Evolutionary conservation across 1,140 invertebrate species (phyloP).

Genomic region (Archivesica marissinica): DNA sequence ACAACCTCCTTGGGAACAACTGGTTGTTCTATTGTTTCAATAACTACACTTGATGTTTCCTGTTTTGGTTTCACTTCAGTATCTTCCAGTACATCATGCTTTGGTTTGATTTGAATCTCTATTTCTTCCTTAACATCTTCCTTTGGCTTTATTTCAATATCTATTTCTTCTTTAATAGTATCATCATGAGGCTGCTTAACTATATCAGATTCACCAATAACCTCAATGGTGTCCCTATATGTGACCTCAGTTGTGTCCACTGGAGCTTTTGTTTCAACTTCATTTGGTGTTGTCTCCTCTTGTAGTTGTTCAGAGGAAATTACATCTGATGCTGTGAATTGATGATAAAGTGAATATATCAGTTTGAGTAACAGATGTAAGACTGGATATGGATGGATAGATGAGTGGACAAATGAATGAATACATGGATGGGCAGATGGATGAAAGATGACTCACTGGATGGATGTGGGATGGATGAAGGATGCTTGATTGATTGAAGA

Average conservation of each 20-base stretch:
- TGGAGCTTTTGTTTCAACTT: conserved; percentile 22
- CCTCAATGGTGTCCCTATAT: conserved; percentile 41
- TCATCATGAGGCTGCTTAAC: conserved; percentile 26
- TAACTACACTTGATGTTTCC: not conserved
- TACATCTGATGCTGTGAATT: conserved; percentile 24
- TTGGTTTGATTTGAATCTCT: conserved; percentile 14
- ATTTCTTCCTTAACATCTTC: not conserved
- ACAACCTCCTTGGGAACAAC: not conserved
- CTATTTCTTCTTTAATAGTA: conserved; percentile 41
- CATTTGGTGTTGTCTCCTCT: conserved; percentile 58
- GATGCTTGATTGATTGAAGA: no score
- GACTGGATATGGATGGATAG: not conserved
- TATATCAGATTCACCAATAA: no score
- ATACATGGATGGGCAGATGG: not conserved
- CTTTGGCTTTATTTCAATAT: conserved; percentile 37
- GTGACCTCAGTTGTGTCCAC: conserved; percentile 54
- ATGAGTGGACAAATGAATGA: not conserved
- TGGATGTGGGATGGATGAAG: no score
- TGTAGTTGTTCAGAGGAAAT: conserved; percentile 59
- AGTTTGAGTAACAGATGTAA: not conserved
- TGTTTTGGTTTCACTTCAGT: conserved; percentile 17
- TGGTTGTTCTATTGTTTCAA: conserved; percentile 22
- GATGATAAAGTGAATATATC: not conserved
- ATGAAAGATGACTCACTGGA: not conserved
- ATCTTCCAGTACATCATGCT: not conserved